Evolutionary conservation across 2,888 invertebrate genomes (phyloP).

Genomic region (Hyposoter dolosus): DNA sequence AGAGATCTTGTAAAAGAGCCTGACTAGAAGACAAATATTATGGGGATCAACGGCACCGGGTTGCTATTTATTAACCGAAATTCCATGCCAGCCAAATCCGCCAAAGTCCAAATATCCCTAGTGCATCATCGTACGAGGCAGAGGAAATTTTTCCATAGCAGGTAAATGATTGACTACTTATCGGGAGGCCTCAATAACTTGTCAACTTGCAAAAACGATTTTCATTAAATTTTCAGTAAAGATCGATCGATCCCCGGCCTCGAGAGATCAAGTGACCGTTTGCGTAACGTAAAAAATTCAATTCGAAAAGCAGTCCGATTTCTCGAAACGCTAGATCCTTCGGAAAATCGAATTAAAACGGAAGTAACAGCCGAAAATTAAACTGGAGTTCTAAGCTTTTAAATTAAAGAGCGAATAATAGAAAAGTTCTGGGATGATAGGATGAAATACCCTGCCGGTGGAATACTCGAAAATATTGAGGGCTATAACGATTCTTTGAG

Average conservation of each 20-base stretch:
- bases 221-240: not conserved
- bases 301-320: not conserved
- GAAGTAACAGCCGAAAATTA: not conserved
- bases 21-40: constrained; percentile 80
- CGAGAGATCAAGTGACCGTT: too few relatives aligned
- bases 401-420: constrained; percentile 8
- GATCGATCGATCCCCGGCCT: too few relatives aligned
- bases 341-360: not conserved
- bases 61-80: constrained; percentile 75
- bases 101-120: not conserved
- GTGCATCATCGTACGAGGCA: not conserved
- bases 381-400: not conserved
- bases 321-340: too few relatives aligned
- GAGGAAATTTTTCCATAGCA: not conserved
- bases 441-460: constrained; percentile 8
- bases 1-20: constrained; percentile 82
- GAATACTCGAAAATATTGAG: constrained; percentile 14
- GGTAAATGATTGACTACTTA: not conserved
- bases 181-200: not conserved
- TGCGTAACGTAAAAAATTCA: not conserved
- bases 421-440: not conserved
- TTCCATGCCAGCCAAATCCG: constrained; percentile 34
- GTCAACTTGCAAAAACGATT: not conserved
- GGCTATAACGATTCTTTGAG: constrained; percentile 16
- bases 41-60: constrained; percentile 76